A percentile compares a stretch with the other conserved stretches of the same genome.
Evolutionary conservation across 2,113 vertebrate species (phyloP).

Genomic region (Phaethon lepturus): DNA sequence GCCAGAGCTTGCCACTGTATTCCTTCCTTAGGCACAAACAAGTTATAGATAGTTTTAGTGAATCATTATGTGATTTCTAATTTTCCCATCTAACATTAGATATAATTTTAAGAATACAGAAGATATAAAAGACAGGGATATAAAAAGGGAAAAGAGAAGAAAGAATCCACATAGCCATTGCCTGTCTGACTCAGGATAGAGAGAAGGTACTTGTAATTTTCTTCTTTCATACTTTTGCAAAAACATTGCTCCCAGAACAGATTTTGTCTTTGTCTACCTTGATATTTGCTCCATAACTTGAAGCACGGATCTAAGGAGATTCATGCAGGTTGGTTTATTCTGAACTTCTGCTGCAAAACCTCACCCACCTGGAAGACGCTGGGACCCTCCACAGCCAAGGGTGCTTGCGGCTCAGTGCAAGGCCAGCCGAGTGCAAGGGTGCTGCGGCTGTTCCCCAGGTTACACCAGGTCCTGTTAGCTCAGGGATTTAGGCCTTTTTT

Average conservation of each 20-base stretch:
- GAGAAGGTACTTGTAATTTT: background rate
- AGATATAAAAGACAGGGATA: background rate
- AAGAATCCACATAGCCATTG: background rate
- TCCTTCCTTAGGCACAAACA: background rate
- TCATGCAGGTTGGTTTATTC: background rate
- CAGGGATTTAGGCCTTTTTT: background rate
- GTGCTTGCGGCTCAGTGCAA: accelerated
- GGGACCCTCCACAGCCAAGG: background rate
- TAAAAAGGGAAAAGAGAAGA: background rate
- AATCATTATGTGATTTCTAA: background rate
- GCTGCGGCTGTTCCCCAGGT: background rate
- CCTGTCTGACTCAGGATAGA: background rate
- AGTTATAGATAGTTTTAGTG: background rate
- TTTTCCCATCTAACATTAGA: background rate
- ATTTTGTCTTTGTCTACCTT: background rate
- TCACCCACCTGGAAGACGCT: background rate
- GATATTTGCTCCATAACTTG: background rate
- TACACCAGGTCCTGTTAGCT: background rate
- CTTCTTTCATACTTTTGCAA: background rate
- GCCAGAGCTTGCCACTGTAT: background rate
- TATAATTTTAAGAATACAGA: background rate
- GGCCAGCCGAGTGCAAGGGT: background rate
- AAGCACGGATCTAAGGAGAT: background rate
- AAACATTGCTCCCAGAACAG: background rate
- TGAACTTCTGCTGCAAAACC: background rate